Conservation (phyloP, 1,140 invertebrate species). For the Drosophila pectinifera region DNA sequence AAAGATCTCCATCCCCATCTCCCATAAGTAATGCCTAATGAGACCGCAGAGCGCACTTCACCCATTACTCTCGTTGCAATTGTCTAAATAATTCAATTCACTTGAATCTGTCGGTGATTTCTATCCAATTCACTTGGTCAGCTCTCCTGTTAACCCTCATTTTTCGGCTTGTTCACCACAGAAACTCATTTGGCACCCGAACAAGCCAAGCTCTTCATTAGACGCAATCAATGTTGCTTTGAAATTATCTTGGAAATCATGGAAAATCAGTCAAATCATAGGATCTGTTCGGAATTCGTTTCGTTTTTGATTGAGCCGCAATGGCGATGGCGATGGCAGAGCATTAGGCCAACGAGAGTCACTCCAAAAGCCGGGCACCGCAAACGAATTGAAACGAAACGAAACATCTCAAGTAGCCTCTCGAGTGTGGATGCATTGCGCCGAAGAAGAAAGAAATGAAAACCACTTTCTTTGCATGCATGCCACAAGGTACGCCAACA, state of each 20-base stretch:
- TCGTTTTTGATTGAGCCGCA: slow-evolving; percentile 53
- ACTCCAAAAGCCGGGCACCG: slow-evolving; percentile 38
- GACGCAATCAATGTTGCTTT: slow-evolving; percentile 51
- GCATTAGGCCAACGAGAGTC: slow-evolving; percentile 49
- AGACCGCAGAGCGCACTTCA: slow-evolving; percentile 15
- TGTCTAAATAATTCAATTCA: slow-evolving; percentile 40
- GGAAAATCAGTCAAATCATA: slow-evolving; percentile 76
- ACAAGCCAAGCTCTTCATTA: slow-evolving; percentile 41
- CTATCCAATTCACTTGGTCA: slow-evolving; percentile 29
- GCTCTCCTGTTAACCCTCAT: slow-evolving; percentile 23
- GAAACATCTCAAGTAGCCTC: slow-evolving; percentile 38
- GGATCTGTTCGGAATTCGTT: slow-evolving; percentile 34
- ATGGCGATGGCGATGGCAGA: neutral
- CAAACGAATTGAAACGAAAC: slow-evolving; percentile 24
- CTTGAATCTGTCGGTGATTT: slow-evolving; percentile 27
- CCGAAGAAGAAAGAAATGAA: slow-evolving; percentile 76
- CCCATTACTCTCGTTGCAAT: slow-evolving; percentile 16
- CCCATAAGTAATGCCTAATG: slow-evolving; percentile 14
- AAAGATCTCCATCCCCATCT: neutral
- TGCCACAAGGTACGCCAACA: slow-evolving; percentile 82
- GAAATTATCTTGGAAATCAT: slow-evolving; percentile 50
- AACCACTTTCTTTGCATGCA: slow-evolving; percentile 85
- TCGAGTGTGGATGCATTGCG: slow-evolving; percentile 60
- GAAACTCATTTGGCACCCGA: slow-evolving; percentile 58
- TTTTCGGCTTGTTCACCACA: slow-evolving; percentile 54